phyloP scores from a whole-genome alignment of 2,888 invertebrate species.

The Gasteruption jaculator region DNA sequence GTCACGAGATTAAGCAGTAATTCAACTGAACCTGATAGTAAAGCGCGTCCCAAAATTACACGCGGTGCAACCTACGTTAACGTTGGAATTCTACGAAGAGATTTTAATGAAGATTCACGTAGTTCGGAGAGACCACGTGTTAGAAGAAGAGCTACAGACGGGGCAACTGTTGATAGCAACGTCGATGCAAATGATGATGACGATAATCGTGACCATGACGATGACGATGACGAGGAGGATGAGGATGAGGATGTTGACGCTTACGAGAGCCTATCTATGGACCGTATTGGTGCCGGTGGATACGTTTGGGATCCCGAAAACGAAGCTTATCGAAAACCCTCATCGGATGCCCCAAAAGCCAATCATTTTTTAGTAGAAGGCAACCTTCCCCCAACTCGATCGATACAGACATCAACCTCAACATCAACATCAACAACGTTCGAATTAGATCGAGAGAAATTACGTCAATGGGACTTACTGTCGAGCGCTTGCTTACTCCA shows the following conservation, averaged over 20 bases:
- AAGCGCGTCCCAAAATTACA: slow-evolving; percentile 54
- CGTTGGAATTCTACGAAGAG: slow-evolving; percentile 60
- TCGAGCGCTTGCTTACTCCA: slow-evolving; percentile 63
- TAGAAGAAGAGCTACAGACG: slow-evolving; percentile 22
- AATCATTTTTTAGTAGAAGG: slow-evolving; percentile 54
- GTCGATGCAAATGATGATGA: slow-evolving; percentile 53
- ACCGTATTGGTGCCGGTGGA: slow-evolving; percentile 39
- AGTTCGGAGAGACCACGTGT: slow-evolving; percentile 21
- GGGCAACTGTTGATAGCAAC: slow-evolving; percentile 27
- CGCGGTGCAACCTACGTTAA: slow-evolving; percentile 79
- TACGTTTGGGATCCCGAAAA: slow-evolving; percentile 50
- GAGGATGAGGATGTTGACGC: slow-evolving; percentile 54
- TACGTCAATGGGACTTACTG: slow-evolving; percentile 85
- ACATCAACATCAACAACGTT: slow-evolving; percentile 41
- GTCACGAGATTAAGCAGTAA: too few species aligned
- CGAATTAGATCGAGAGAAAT: slow-evolving; percentile 76
- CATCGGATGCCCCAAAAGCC: slow-evolving; percentile 21
- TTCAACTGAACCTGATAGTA: slow-evolving; percentile 26
- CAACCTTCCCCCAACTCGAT: slow-evolving; percentile 47
- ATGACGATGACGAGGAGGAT: slow-evolving; percentile 51
- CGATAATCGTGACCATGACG: slow-evolving; percentile 40
- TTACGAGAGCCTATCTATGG: slow-evolving; percentile 57
- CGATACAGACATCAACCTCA: slow-evolving; percentile 26
- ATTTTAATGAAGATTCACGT: slow-evolving; percentile 28
- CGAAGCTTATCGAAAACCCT: slow-evolving; percentile 43